Evolutionary conservation across 2,113 vertebrate genomes (phyloP).

Genomic region (Synchiropus splendidus): DNA sequence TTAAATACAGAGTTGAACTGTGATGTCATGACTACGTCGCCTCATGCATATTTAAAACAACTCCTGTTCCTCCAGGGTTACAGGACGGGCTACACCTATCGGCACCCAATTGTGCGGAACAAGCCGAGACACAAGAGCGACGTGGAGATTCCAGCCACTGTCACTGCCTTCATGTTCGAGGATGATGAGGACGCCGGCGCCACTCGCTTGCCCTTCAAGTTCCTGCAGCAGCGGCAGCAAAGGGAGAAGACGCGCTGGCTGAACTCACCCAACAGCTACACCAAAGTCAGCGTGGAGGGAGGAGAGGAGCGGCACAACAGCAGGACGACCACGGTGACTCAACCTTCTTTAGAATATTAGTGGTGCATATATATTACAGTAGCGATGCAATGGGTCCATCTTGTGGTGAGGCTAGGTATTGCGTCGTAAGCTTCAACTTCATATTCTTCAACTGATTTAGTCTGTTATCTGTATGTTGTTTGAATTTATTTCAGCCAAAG

Average conservation of each 20-base stretch:
- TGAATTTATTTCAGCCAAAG: no score
- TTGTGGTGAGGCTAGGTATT: no score
- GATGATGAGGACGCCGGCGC: conserved; percentile 72
- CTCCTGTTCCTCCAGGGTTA: conserved; percentile 78
- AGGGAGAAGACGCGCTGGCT: conserved; percentile 96
- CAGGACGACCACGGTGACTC: conserved; percentile 80
- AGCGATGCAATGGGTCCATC: no score
- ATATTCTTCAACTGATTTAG: no score
- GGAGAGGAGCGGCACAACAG: conserved; percentile 72
- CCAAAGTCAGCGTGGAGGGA: conserved; percentile 87
- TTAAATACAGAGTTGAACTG: no score
- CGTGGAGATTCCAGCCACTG: conserved; percentile 94
- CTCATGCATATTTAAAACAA: no score
- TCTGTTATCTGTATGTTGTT: no score
- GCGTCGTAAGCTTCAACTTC: no score
- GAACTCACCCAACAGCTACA: conserved; percentile 94
- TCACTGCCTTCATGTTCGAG: conserved; percentile 88
- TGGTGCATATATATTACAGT: no score
- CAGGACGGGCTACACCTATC: conserved; percentile 88
- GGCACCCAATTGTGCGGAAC: conserved; percentile 84
- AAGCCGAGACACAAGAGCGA: conserved; percentile 95
- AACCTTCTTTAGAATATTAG: no score
- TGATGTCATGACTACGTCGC: no score
- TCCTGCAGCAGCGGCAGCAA: conserved; percentile 89
- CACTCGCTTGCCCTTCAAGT: conserved; percentile 79